Evolutionary conservation across 1,140 invertebrate genomes (phyloP).

Genomic region (Drosophila willistoni): DNA sequence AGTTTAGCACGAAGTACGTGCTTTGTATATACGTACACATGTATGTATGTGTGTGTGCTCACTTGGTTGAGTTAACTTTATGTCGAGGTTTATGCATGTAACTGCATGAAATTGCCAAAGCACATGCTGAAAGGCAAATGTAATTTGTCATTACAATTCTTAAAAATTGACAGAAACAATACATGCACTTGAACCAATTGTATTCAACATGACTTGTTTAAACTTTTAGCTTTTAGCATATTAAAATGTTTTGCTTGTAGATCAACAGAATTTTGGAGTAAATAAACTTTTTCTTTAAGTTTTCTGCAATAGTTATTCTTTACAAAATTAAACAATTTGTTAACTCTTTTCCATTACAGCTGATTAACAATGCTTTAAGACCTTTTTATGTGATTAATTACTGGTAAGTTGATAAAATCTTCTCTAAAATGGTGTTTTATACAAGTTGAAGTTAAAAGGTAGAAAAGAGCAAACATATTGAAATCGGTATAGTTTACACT

Average conservation of each 20-base stretch:
- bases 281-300: too few species aligned
- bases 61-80: neutral
- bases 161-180: neutral
- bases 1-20: conserved; percentile 64
- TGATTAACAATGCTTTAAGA: neutral
- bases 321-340: too few species aligned
- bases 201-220: neutral
- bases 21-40: conserved; percentile 23
- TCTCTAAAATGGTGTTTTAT: neutral
- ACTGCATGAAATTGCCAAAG: conserved; percentile 11
- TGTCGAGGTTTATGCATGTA: conserved; percentile 6
- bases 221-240: too few species aligned
- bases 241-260: too few species aligned
- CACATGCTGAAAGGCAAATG: conserved; percentile 11
- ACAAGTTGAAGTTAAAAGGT: too few species aligned
- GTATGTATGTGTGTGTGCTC: neutral
- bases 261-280: too few species aligned
- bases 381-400: neutral
- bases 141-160: conserved; percentile 10
- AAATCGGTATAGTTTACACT: too few species aligned
- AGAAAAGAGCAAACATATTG: too few species aligned
- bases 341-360: neutral
- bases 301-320: too few species aligned
- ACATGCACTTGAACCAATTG: neutral
- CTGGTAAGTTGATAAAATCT: neutral